phyloP scores from a whole-genome alignment of 2,888 invertebrate species.

The Eilema depressum region DNA sequence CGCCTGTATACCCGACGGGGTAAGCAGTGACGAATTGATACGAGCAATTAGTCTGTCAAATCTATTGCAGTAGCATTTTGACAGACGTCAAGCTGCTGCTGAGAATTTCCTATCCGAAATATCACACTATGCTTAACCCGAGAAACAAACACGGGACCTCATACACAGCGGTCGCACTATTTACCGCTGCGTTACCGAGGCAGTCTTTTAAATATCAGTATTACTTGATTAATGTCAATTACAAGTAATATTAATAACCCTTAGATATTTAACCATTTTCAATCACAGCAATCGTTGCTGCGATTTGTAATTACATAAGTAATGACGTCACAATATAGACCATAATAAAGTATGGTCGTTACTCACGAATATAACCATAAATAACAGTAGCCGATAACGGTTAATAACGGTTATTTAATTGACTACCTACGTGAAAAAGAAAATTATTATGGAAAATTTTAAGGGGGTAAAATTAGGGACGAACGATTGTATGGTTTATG shows the following conservation, averaged over 20 bases:
- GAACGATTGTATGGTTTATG: no score
- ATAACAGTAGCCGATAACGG: not conserved
- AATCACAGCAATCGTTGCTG: not conserved
- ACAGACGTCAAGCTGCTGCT: not conserved
- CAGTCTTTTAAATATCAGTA: not conserved
- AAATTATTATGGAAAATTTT: not conserved
- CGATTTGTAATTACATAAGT: not conserved
- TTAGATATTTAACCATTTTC: not conserved
- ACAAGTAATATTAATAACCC: not conserved
- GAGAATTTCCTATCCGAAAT: not conserved
- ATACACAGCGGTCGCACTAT: not conserved
- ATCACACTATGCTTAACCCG: not conserved
- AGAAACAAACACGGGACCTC: not conserved
- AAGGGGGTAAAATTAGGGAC: no score
- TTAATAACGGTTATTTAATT: constrained; percentile 7
- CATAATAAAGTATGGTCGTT: constrained; percentile 8
- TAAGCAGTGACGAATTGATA: not conserved
- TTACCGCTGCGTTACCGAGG: not conserved
- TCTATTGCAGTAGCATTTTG: not conserved
- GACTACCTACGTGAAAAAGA: not conserved
- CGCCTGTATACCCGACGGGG: not conserved
- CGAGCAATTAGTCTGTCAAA: not conserved
- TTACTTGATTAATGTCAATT: constrained; percentile 5
- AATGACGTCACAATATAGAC: constrained; percentile 4
- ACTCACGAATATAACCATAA: constrained; percentile 9